Evolutionary conservation across 2,113 vertebrate genomes (phyloP).

Genomic region (Archilochus colubris): DNA sequence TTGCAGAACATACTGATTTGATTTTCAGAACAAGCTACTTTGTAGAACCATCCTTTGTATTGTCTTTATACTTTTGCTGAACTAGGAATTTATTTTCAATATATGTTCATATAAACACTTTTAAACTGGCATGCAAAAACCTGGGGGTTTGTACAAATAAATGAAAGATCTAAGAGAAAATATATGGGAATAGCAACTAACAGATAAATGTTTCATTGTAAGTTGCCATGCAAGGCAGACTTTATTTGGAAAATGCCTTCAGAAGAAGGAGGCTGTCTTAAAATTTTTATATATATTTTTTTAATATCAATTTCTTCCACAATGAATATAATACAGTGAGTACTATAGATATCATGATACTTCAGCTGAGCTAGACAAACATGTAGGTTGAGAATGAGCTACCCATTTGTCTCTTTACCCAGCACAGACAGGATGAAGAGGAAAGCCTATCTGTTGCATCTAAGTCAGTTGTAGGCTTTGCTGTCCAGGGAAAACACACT

Average conservation of each 20-base stretch:
- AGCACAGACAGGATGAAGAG: neutral
- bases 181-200: neutral
- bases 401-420: neutral
- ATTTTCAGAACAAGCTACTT: neutral
- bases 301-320: neutral
- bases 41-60: neutral
- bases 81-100: neutral
- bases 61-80: neutral
- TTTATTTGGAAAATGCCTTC: neutral
- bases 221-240: neutral
- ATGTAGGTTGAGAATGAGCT: neutral
- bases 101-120: neutral
- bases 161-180: conserved; percentile 17
- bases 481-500: neutral
- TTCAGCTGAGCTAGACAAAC: neutral
- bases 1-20: neutral
- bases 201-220: conserved; percentile 33
- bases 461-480: neutral
- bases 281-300: neutral
- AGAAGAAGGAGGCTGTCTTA: neutral
- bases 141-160: neutral
- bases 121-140: neutral
- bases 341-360: neutral
- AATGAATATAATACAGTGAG: neutral
- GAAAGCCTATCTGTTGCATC: neutral